Percentiles rank a stretch among this genome's conserved stretches.
phyloP scores from a whole-genome alignment of 35 echinoderm and acorn worm species.

The Ophiothrix spiculata region DNA sequence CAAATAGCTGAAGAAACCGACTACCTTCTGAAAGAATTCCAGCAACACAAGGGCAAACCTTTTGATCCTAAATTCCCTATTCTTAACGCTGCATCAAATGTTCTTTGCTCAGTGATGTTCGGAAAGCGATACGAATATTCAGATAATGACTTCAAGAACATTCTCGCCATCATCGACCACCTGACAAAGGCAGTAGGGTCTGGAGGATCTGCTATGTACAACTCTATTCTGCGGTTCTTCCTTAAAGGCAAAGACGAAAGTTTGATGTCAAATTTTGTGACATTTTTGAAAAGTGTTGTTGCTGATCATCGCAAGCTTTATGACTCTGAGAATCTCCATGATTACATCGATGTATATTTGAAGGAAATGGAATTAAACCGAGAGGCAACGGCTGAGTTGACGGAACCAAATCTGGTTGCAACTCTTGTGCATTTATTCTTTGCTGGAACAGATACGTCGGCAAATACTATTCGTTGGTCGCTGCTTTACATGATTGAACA shows the following conservation, averaged over 20 bases:
- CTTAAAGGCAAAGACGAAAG: background rate
- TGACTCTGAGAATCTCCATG: background rate
- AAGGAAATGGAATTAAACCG: background rate
- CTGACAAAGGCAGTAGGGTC: background rate
- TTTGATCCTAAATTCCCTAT: background rate
- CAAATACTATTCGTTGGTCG: background rate
- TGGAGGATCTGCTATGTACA: background rate
- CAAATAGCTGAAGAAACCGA: background rate
- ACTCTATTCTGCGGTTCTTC: background rate
- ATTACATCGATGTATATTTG: slow-evolving; percentile 8
- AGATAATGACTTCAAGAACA: background rate
- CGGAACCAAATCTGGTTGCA: background rate
- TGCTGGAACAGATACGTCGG: background rate
- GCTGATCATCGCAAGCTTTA: background rate
- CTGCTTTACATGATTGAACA: background rate
- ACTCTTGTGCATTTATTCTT: background rate
- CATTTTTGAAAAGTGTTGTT: background rate
- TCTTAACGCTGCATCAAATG: background rate
- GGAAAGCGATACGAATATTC: slow-evolving; percentile 11
- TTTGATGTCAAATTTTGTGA: too few relatives aligned
- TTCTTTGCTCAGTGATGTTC: slow-evolving; percentile 14
- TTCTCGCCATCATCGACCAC: background rate
- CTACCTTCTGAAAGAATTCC: background rate
- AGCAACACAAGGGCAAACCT: background rate
- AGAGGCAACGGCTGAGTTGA: background rate